A percentile compares a stretch with the other conserved stretches of the same genome.
Evolutionary conservation across 2,113 vertebrate genomes (phyloP).

Genomic region (Xenopus tropicalis): UCB_Xtro_10.0 CM004447.2:33982001-33982500

Average conservation of each 20-base stretch:
- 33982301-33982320: slow-evolving; percentile 43
- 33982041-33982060: too few relatives aligned
- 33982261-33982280: slow-evolving; percentile 12
- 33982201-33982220: slow-evolving; percentile 7
- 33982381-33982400: slow-evolving; percentile 80
- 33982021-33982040: too few relatives aligned
- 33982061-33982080: too few relatives aligned
- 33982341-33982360: slow-evolving; percentile 81
- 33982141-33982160: background rate
- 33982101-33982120: background rate
- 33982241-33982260: slow-evolving; percentile 23
- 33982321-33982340: slow-evolving; percentile 33
- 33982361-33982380: slow-evolving; percentile 88
- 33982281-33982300: slow-evolving; percentile 25
- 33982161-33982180: background rate
- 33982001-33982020: too few relatives aligned
- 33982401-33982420: slow-evolving; percentile 63
- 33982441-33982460: slow-evolving; percentile 39
- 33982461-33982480: slow-evolving; percentile 14
- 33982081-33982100: too few relatives aligned
- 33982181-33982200: background rate
- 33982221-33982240: slow-evolving; percentile 18
- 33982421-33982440: slow-evolving; percentile 51
- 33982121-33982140: background rate
- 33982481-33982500: slow-evolving; percentile 41